Evolutionary conservation across 2,797 vertebrate genomes (phyloP).

Genomic region (Acanthornis magna): DNA sequence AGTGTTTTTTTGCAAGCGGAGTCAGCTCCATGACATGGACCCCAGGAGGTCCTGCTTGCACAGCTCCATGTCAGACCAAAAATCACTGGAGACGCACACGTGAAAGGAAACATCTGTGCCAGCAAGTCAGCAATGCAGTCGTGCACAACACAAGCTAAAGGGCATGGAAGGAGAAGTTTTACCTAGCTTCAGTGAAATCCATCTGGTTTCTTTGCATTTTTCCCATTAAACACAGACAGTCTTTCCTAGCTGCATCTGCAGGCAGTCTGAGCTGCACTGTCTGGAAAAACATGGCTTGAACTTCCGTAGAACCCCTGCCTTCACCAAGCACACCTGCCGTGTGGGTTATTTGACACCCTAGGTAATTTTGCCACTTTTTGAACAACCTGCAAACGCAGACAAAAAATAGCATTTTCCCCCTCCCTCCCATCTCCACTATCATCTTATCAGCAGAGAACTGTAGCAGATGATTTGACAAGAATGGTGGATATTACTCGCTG

Average conservation of each 20-base stretch:
- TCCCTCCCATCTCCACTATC: background rate
- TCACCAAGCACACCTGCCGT: background rate
- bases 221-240: background rate
- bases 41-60: background rate
- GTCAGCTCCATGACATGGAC: background rate
- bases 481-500: background rate
- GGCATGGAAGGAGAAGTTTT: background rate
- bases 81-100: background rate
- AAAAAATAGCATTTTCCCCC: background rate
- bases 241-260: background rate
- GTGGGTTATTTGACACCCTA: background rate
- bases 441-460: background rate
- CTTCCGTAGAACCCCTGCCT: background rate
- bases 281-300: background rate
- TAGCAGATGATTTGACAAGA: background rate
- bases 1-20: background rate
- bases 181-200: background rate
- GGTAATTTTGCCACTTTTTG: background rate
- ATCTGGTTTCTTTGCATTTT: background rate
- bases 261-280: background rate
- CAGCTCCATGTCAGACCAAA: background rate
- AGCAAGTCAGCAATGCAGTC: background rate
- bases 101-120: conserved; percentile 21
- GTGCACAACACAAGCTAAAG: background rate
- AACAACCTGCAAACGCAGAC: background rate